Evolutionary conservation across 2,888 invertebrate genomes (phyloP).

Genomic region (Drosophila nigritarsus): DNA sequence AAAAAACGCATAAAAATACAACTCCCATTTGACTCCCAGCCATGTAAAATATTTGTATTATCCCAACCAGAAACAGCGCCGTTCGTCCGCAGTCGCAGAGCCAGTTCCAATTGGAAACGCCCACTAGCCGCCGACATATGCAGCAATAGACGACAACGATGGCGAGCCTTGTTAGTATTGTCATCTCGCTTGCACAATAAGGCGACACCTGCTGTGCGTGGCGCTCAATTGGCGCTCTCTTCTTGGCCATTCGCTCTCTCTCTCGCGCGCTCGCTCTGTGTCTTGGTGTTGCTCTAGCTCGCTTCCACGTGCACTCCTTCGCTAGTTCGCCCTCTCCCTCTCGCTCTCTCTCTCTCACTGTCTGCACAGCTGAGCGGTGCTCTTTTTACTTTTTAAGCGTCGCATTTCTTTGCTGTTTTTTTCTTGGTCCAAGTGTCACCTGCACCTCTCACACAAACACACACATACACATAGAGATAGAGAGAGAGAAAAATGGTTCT

Average conservation of each 20-base stretch:
- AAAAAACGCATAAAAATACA: conserved; percentile 16
- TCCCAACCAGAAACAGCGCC: conserved; percentile 67
- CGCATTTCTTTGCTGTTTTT: conserved; percentile 57
- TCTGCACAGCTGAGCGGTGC: conserved; percentile 43
- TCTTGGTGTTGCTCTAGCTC: conserved; percentile 5
- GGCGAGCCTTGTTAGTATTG: conserved; percentile 43
- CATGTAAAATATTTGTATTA: conserved; percentile 47
- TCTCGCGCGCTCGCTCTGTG: conserved; percentile 22
- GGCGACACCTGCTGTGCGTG: conserved; percentile 55
- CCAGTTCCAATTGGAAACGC: conserved; percentile 77
- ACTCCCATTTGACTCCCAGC: conserved; percentile 36
- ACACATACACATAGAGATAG: neutral
- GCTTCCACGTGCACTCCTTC: conserved; percentile 27
- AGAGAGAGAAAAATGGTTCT: neutral
- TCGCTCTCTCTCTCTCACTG: conserved; percentile 9
- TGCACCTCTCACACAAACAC: conserved; percentile 44
- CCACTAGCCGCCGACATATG: conserved; percentile 52
- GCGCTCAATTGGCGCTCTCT: conserved; percentile 62
- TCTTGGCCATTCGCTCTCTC: conserved; percentile 33
- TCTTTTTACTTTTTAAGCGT: conserved; percentile 54
- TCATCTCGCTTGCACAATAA: conserved; percentile 45
- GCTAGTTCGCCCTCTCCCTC: conserved; percentile 17
- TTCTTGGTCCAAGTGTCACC: conserved; percentile 70
- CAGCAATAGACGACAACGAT: conserved; percentile 43
- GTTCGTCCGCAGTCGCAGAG: conserved; percentile 43